A percentile compares a stretch with the other conserved stretches of the same genome.
Evolutionary conservation across 2,888 invertebrate genomes (phyloP).

Genomic region (Urechis unicinctus): DNA sequence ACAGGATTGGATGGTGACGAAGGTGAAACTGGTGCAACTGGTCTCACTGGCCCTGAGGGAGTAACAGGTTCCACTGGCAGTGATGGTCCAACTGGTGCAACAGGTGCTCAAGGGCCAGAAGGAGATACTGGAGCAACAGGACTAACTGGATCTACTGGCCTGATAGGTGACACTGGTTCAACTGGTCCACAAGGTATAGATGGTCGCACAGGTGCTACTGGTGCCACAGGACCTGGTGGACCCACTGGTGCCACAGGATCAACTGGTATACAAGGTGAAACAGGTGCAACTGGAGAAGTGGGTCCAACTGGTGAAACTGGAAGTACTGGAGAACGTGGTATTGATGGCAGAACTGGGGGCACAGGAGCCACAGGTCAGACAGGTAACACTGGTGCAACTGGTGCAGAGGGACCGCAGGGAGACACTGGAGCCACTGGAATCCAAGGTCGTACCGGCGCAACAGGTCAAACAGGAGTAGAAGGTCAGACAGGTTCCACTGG

Average conservation of each 20-base stretch:
- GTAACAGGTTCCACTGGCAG: slow-evolving; percentile 12
- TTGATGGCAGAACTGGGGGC: not conserved
- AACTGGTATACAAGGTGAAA: slow-evolving; percentile 10
- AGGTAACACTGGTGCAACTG: not conserved
- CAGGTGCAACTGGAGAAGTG: slow-evolving; percentile 7
- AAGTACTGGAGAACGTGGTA: slow-evolving; percentile 2
- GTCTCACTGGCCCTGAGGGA: slow-evolving; percentile 16
- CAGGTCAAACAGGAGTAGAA: slow-evolving; percentile 5
- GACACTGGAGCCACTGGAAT: slow-evolving; percentile 59
- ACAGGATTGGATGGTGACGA: slow-evolving; percentile 57
- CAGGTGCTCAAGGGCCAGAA: slow-evolving; percentile 4
- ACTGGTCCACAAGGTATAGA: slow-evolving; percentile 11
- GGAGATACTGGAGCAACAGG: slow-evolving; percentile 9
- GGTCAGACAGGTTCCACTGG: slow-evolving; percentile 7
- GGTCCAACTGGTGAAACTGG: slow-evolving; percentile 4
- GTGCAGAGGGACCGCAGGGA: slow-evolving; percentile 6
- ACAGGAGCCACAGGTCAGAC: not conserved
- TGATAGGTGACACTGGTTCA: slow-evolving; percentile 18
- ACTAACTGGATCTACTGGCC: slow-evolving; percentile 11
- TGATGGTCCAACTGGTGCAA: slow-evolving; percentile 8
- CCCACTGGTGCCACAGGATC: slow-evolving; percentile 9
- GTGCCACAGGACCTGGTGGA: slow-evolving; percentile 16
- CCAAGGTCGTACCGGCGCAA: slow-evolving; percentile 3
- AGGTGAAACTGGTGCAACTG: slow-evolving; percentile 18
- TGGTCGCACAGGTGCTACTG: slow-evolving; percentile 8